Evolutionary conservation across 2,113 vertebrate species (phyloP).

Genomic region (Pterocles orientalis): DNA sequence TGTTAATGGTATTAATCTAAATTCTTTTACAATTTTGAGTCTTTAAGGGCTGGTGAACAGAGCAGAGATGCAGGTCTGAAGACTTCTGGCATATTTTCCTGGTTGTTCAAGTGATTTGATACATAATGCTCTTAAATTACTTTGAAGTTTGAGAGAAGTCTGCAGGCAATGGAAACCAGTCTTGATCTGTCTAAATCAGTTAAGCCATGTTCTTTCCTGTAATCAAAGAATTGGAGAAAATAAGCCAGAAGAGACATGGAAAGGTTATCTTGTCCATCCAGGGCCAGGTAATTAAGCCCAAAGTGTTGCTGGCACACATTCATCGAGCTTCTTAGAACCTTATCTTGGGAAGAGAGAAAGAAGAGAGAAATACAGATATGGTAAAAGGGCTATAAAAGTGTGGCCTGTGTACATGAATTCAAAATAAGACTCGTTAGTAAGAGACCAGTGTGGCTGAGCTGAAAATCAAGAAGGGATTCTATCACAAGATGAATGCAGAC

Average conservation of each 20-base stretch:
- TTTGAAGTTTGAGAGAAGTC: background rate
- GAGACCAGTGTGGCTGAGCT: background rate
- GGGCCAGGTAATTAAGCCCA: background rate
- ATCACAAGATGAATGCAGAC: background rate
- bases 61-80: background rate
- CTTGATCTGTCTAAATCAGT: background rate
- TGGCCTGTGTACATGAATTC: background rate
- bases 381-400: background rate
- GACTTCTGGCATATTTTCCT: background rate
- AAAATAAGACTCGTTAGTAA: background rate
- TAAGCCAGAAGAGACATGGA: background rate
- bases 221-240: slow-evolving; percentile 11
- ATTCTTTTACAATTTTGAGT: background rate
- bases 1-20: background rate
- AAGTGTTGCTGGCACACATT: background rate
- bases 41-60: background rate
- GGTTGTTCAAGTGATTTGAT: slow-evolving; percentile 6
- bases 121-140: background rate
- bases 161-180: background rate
- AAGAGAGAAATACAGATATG: background rate
- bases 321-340: background rate
- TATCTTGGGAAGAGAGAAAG: background rate
- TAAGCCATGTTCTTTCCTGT: background rate
- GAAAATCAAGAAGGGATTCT: slow-evolving; percentile 15
- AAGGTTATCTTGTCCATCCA: background rate